Evolutionary conservation across 2,797 vertebrate species (phyloP), one percentile per base, ranked within the genome.

Genomic region (Halcyon leucocephala): DNA sequence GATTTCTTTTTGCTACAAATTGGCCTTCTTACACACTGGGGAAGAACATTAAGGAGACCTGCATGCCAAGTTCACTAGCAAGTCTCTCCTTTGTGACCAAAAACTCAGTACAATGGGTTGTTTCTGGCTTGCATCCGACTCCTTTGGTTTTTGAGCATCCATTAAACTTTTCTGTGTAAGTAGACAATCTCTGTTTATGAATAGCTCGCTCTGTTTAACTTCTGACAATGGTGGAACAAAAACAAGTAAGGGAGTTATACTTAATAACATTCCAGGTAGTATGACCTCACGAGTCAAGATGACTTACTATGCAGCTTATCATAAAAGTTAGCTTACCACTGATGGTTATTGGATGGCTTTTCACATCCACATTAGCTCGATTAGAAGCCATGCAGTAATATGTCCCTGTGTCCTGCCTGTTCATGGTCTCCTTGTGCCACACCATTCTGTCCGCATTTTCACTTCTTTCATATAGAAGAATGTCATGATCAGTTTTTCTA

Each of bases 311-410:
- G 28, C 61, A 89, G 42, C 1, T 62, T 44, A 31, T 61, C 69
- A 46, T 9, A n/a, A 73, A 28, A 60, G 15, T 10, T 3, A 79
- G 76, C 97, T 97, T 93, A 98, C 98, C 98, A 78, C 12, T 98
- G 89, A 98, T 92, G 3, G 83, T 90, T 49, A 97, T 52, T 2
- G 26, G 21, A 6, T 8, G 95, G 95, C 98, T 98, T 55, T 28
- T 86, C 82, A 93, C 77, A 2, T 29, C 11, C 14, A 16, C 4
- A 2, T 80, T 97, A 74, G 98, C 98, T 93, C 89, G 79, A 90
- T 98, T 98, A 12, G 93, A 97, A 42, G 98, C 98, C 2, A 52
- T 41, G 29, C 98, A 98, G 33, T 97, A 98, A 67, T 98, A 98
- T 1, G 71, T 89, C 12, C 98, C 98, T 1, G 97, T 95, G 18